Evolutionary conservation across 2,113 vertebrate species (phyloP), one percentile per base, ranked within the genome.

Genomic region (Corythornis madagascariensis): DNA sequence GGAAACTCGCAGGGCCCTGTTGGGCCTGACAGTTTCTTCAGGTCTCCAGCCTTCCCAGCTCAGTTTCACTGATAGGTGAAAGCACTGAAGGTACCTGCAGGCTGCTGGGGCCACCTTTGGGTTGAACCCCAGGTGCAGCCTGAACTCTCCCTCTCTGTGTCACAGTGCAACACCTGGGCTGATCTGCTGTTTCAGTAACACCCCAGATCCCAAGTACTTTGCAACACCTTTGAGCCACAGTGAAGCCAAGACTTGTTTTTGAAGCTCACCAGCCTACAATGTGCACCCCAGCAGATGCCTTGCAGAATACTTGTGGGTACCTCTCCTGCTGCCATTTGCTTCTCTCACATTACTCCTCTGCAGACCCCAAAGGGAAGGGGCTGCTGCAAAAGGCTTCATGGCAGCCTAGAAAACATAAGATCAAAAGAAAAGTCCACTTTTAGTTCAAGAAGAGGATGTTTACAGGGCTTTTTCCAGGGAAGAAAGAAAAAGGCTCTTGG

Each of bases 241-340:
- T 9, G 52, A 16, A 91, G 24, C 4, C 31, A 28, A 50, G 40
- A 6, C 4, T 50, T 35, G 26, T 43, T 79, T 61, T 1, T 1
- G 40, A 64, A 72, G 19, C 25, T 25, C 33, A 61, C 19, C 52
- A 72, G 24, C n/a, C 35, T 24, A 5, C 0, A 0, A 16, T 5
- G 8, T 11, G 21, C 5, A 16, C 2, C 11, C 21, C 77, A 74
- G 38, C 29, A 83, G 28, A 71, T 3, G 31, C 16, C 24, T 35
- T 55, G 9, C 2, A 69, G 43, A 53, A 61, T 31, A 65, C 31
- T 59, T 55, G 14, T 26, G 47, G 31, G 22, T 52, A 29, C 7
- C 4, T 73, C 11, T 77, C 29, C 71, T 42, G 18, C 24, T 3
- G 7, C 20, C 40, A 5, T 26, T 91, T 40, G 45, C 50, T 80